Conservation (phyloP, 2,888 invertebrate species). For the Epirrhoe tristata region DNA sequence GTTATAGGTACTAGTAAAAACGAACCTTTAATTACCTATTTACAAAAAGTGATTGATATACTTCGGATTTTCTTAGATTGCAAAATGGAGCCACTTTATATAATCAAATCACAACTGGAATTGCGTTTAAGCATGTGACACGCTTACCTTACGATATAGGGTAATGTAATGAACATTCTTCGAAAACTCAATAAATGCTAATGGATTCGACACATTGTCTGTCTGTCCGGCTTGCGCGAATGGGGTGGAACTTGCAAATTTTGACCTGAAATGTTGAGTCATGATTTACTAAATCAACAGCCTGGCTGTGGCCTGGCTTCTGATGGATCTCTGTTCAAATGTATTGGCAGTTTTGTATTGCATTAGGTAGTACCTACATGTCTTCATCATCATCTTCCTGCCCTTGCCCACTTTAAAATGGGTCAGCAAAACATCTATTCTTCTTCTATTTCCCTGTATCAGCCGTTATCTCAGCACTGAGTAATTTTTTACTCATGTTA, state of each 20-base stretch:
- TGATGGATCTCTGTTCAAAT: neutral
- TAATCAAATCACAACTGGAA: constrained; percentile 26
- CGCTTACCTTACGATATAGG: constrained; percentile 25
- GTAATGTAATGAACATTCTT: constrained; percentile 42
- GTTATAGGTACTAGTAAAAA: too few species aligned
- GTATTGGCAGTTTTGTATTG: neutral
- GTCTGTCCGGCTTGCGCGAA: constrained; percentile 24
- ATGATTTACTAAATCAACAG: neutral
- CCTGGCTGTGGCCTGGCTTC: neutral
- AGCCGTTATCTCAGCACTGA: too few species aligned
- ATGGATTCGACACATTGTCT: constrained; percentile 34
- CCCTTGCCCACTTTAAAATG: too few species aligned
- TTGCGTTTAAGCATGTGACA: constrained; percentile 15
- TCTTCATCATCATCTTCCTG: too few species aligned
- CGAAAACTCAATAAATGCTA: constrained; percentile 39
- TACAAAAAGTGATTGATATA: neutral
- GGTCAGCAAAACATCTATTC: too few species aligned
- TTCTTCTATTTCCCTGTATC: too few species aligned
- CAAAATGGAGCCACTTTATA: constrained; percentile 2
- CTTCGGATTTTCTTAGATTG: too few species aligned
- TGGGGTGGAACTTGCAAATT: constrained; percentile 10
- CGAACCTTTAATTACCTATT: neutral
- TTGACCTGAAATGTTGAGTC: constrained; percentile 16
- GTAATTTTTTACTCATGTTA: too few species aligned
- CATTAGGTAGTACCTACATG: neutral